phyloP scores from a whole-genome alignment of 2,113 vertebrate species.

The Agapornis roseicollis region DNA sequence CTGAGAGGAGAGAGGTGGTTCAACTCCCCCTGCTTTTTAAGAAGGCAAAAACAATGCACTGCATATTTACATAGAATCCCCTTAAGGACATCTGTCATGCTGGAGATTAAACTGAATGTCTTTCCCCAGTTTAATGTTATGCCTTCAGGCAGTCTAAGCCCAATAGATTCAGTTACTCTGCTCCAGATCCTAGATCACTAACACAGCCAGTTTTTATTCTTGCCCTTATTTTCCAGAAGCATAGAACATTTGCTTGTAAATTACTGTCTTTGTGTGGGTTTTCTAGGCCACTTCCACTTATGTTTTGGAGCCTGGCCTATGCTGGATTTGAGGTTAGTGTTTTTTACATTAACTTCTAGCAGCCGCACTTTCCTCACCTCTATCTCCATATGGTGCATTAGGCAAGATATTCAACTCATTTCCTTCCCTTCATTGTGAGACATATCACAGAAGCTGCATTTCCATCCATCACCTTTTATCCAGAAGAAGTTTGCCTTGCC shows the following conservation, averaged over 20 bases:
- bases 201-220: slow-evolving; percentile 31
- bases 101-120: slow-evolving; percentile 62
- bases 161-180: slow-evolving; percentile 47
- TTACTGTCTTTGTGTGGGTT: slow-evolving; percentile 20
- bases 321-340: slow-evolving; percentile 38
- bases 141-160: slow-evolving; percentile 59
- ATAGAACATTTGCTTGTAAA: slow-evolving; percentile 8
- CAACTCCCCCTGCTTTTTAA: neutral
- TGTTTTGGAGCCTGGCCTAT: neutral
- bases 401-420: neutral
- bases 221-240: slow-evolving; percentile 46
- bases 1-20: slow-evolving; percentile 15
- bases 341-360: slow-evolving; percentile 20
- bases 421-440: neutral
- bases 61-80: slow-evolving; percentile 65
- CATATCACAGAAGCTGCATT: neutral
- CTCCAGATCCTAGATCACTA: slow-evolving; percentile 61
- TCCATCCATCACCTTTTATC: neutral
- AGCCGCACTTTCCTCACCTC: neutral
- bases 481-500: neutral
- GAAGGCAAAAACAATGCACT: slow-evolving; percentile 29
- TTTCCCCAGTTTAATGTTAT: slow-evolving; percentile 63
- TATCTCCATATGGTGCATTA: neutral
- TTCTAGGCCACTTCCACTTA: slow-evolving; percentile 36
- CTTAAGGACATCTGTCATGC: slow-evolving; percentile 69